Evolutionary conservation across 2,113 vertebrate species (phyloP), one percentile per base, ranked within the genome.

Genomic region (Urocolius indicus): DNA sequence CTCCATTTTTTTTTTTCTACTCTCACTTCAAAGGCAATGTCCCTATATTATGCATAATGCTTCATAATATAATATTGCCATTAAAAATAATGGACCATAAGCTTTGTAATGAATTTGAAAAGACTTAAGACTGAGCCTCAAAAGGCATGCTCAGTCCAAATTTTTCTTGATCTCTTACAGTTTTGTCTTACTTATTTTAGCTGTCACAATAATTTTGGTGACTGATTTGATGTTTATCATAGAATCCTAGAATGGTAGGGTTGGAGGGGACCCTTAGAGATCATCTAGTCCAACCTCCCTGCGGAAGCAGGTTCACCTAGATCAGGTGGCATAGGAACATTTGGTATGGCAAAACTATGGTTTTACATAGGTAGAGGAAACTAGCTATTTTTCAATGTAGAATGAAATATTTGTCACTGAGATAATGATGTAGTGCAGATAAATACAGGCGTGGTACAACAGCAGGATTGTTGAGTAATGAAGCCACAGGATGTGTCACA

Each of bases 11-110:
- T n/a, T 65, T 84, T 62, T 69, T 51, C 62, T 69, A 24, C 12
- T 88, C 4, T 12, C 6, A 62, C 4, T 5, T 54, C 61, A 71
- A 7, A 18, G 7, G 17, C 6, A n/a, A n/a, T n/a, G n/a, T n/a
- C n/a, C n/a, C n/a, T n/a, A n/a, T n/a, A n/a, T n/a, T n/a, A n/a
- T n/a, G n/a, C n/a, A n/a, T n/a, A n/a, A n/a, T n/a, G n/a, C n/a
- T n/a, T n/a, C n/a, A 14, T 23, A 63, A 79, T 4, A 69, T 0
- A 0, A 23, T n/a, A n/a, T 16, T 84, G 45, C 2, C 41, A 34
- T 41, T 62, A 11, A 4, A 30, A 73, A 4, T 14, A 65, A 55
- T 0, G 20, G 41, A 15, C 10, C 36, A 45, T 27, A 81, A 46
- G 20, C 9, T 80, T 43, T 73, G 15, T 6, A 41, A 63, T 16